These are phyloP conservation scores for Oenanthe melanoleuca DNA, from an alignment of 2,113 vertebrate genomes.

Conservation along the genomic window DNA sequence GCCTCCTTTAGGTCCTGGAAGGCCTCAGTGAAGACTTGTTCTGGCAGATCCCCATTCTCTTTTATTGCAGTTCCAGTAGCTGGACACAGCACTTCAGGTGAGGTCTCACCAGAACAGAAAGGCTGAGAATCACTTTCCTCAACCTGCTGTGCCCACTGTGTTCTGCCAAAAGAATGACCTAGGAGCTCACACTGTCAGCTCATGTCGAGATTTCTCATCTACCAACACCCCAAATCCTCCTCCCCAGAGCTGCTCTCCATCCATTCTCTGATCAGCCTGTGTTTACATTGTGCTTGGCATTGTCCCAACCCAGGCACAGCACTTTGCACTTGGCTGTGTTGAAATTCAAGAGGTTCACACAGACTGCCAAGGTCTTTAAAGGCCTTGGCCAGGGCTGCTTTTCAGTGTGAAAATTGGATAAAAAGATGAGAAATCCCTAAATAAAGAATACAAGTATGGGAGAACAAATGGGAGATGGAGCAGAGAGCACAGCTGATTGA, in stretches of 20 bases:
- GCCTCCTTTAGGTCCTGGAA: background rate
- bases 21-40: background rate
- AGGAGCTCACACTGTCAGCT: background rate
- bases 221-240: background rate
- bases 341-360: background rate
- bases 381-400: background rate
- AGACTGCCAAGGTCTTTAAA: background rate
- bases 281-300: background rate
- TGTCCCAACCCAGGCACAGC: rapidly evolving
- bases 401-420: background rate
- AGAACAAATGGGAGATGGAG: too few species aligned
- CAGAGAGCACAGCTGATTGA: too few species aligned
- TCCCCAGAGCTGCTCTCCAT: background rate
- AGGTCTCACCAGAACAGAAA: background rate
- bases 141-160: background rate
- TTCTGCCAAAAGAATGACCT: background rate
- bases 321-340: background rate
- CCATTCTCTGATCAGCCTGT: background rate
- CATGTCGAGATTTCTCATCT: background rate
- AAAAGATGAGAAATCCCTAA: background rate
- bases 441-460: background rate
- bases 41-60: background rate
- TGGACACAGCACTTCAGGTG: background rate
- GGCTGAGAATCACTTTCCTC: background rate
- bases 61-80: background rate